Base-by-base conservation (phyloP, 2,888 invertebrate genomes). In the Alloplasta piceator region DNA sequence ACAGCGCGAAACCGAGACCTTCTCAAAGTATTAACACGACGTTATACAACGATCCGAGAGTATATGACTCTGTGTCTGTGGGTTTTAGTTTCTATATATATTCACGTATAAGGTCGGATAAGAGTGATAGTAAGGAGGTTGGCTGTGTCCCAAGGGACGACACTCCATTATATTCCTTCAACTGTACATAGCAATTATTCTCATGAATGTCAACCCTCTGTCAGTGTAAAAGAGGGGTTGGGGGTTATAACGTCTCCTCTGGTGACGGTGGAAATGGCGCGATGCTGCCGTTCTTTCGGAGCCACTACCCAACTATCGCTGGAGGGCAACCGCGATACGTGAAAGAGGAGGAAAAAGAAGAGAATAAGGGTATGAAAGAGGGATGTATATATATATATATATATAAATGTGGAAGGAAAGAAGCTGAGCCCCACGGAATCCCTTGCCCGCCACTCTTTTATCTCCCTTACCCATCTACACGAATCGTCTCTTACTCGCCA, bases 121-220 rank as follows among this genome's bases (percentile, higher is more conserved):
- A 43, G 67, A 48, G 72, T 6, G 58, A 56, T 16, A 68, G 72
- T 66, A 16, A 10, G 16, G 38, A 74, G 74, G 75, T 58, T 67
- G 73, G 50, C 68, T 64, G 74, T 72, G 73, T 60, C 71, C 78
- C 50, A 78, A 64, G 80, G 82, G 71, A 79, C 70, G 77, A 64
- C 76, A 78, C 74, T 71, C 78, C 78, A 73, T 75, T 82, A 84
- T 84, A 82, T 82, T 81, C 80, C 80, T 68, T 75, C 70, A 78
- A 79, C 80, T 80, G 81, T 79, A 81, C 79, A 81, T 74, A 82
- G 83, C 84, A 86, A 86, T 86, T 86, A 86, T 86, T 85, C 82
- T 82, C 78, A 80, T 78, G 82, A 85, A 86, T 80, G 84, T 84
- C 83, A 82, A 83, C 80, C 81, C 80, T 84, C 77, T 80, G 80